Base-by-base conservation (phyloP, 1,140 invertebrate species). In the Carposina sasakii region DNA sequence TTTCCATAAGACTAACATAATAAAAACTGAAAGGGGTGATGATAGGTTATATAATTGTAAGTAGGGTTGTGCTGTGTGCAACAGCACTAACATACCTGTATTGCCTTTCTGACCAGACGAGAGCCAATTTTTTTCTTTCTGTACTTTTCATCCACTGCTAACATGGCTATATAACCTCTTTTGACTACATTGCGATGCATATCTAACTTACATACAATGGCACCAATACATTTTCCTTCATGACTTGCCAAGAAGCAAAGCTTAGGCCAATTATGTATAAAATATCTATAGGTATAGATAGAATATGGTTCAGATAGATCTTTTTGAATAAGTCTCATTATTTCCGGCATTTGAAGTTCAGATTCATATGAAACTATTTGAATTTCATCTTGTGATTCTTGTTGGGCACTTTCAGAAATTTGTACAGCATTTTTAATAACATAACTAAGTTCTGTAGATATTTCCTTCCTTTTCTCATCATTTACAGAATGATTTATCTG, bases 201-300 rank as follows among this genome's bases (percentile, higher is more conserved):
- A 86, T 99, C 97, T 77, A 99, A 87, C 86, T 99, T 99, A 87
- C 97, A 99, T 52, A 99, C 97, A 75, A 99, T 98, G 71, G 97
- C 97, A 83, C 97, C 97, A 60, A 98, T 94, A 86, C 95, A 97
- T 74, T 93, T 91, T 39, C 91, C 89, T 59, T 90, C 90, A 86
- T 95, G 90, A 88, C 94, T 93, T 60, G 95, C 94, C 87, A 99
- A 88, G 87, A 98, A 98, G 86, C 98, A 99, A 50, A 99, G 87
- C 87, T 99, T 96, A 79, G 98, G 98, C 98, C 98, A 99, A 86
- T 99, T 99, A 82, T 99, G 96, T 82, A 99, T 99, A 88, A 99
- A 99, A 90, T 99, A 99, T 88, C 98, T 92, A 89, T 99, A 99
- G 26, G 98, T 99, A 85, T 99, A 99, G 87, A 99, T 99, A 52